Evolutionary conservation across 2,797 vertebrate species (phyloP), one percentile per base, ranked within the genome.

Genomic region (Antennarius maculatus): DNA sequence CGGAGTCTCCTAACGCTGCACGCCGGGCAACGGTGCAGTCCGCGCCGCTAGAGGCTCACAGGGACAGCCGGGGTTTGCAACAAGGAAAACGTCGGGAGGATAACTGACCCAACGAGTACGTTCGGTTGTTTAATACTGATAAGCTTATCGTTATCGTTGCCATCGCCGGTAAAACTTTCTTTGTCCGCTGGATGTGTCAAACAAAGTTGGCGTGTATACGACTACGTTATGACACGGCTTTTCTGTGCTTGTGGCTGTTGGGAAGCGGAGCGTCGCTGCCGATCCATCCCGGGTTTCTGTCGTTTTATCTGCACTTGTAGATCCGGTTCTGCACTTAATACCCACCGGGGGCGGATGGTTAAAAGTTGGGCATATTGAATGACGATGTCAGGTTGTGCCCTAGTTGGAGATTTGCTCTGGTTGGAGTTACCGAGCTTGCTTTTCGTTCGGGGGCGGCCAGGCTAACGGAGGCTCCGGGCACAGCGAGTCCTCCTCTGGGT

Each of bases 1-100:
- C 94, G 94, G 93, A 91, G 93, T 95, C 88, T 94, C 91, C 87
- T 95, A 88, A 56, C 82, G 79, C 84, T 58, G 63, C 87, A 87
- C 79, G 82, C 93, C 93, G 92, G 91, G 79, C 82, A 82, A 54
- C 75, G 52, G 84, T 61, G 92, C 88, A 67, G 73, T 70, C 57
- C 60, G 41, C 31, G 89, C 94, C 93, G 93, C 91, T 82, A 86
- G 80, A 88, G 70, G 84, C 62, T 76, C 70, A 85, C 86, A 81
- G 76, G 85, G 86, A 87, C 86, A 59, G 80, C 86, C 88, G 84
- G 78, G 87, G 89, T 82, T 23, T 23, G 69, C 69, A 61, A 68
- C 55, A 69, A 61, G 74, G n/a, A 63, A 67, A 57, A 61, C 29
- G 53, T 41, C 46, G 52, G 34, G 45, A 34, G 61, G 71, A 57